phyloP scores from a whole-genome alignment of 2,113 vertebrate species.

The Lycaon pictus region DNA sequence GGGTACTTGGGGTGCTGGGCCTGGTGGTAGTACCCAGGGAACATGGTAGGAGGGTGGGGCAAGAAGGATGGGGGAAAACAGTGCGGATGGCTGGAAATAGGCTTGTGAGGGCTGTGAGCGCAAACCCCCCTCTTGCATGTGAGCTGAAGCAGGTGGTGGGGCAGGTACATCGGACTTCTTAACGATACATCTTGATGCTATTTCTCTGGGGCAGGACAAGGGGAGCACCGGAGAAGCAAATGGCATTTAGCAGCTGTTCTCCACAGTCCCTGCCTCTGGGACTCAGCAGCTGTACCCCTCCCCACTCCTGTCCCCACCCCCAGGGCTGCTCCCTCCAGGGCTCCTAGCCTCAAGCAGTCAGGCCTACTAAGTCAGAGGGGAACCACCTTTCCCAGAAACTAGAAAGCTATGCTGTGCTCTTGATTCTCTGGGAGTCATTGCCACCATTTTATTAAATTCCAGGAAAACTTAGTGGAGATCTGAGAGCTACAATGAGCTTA shows the following conservation, averaged over 20 bases:
- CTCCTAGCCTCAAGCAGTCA: neutral
- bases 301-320: neutral
- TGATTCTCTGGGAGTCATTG: neutral
- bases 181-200: neutral
- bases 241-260: neutral
- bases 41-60: neutral
- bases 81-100: neutral
- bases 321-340: neutral
- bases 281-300: neutral
- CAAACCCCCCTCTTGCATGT: neutral
- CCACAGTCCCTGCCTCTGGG: no score
- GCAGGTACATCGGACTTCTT: neutral
- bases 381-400: neutral
- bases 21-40: neutral
- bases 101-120: no score
- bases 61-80: neutral
- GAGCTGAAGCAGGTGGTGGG: neutral
- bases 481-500: neutral
- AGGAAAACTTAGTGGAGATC: neutral
- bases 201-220: neutral
- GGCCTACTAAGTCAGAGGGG: neutral
- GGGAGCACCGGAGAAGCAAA: neutral
- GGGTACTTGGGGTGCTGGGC: neutral
- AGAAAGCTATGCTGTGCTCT: neutral
- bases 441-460: neutral